Base-by-base conservation (phyloP, 2,113 vertebrate species). In the Nerophis lumbriciformis region DNA sequence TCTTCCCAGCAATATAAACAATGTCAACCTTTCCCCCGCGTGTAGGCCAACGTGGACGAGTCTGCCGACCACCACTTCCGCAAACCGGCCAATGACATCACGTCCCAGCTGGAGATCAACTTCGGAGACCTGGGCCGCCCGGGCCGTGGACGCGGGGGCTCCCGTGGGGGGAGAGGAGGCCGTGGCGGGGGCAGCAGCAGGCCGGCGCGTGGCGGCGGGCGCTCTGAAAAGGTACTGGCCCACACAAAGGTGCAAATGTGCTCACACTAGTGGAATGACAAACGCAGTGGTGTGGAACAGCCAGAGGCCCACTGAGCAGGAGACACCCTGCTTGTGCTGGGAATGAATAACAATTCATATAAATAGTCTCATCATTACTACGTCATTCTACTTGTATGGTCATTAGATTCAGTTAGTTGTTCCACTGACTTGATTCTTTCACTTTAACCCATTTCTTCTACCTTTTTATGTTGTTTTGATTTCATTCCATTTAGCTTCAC, bases 101-200 rank as follows among this genome's bases (percentile, higher is more conserved):
- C 97, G 2, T 96, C 97, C 76, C 96, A 99, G 87, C 90, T 99
- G 89, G 97, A 98, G 92, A 99, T 98, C 78, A 99, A 99, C 88
- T 98, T 98, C 8, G 97, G 97, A 88, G 97, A 98, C 86, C 91
- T 98, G 14, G 95, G 95, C 54, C 96, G 96, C 78, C 97, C 95
- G 2, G 97, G 97, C 0, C 94, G 96, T 16, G 96, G 97, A 5
- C 94, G 96, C 56, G 90, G 95, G 71, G 95, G 95, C 57, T 92
- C 94, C 38, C 89, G 96, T 15, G 95, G 95, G 2, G 95, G 94
- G 45, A 92, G 96, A 57, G 95, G 95, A 0, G 92, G 93, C 37
- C 94, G 95, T 5, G 94, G 86, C 3, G 81, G 79, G 13, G 86
- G 83, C 63, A 76, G 82, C 79, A 78, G 52, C 85, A 89, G 94